These are phyloP conservation scores for Callaeas wilsoni DNA, from an alignment of 2,113 vertebrate species.

Conservation along the genomic window DNA sequence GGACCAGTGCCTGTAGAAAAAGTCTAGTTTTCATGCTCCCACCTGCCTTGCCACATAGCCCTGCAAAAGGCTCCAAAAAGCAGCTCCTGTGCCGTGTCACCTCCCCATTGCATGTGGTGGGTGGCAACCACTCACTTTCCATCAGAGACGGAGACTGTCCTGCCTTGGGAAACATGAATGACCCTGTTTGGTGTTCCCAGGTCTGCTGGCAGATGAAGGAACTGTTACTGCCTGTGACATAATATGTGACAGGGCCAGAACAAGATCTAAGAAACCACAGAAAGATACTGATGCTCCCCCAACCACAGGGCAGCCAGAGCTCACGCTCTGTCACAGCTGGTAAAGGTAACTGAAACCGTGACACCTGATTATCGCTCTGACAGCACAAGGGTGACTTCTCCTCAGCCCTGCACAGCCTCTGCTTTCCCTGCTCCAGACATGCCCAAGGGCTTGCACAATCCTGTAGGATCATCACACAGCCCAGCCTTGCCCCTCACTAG, in stretches of 20 bases:
- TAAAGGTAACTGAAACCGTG: not conserved
- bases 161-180: accelerated
- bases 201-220: not conserved
- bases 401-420: not conserved
- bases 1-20: not conserved
- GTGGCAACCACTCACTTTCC: not conserved
- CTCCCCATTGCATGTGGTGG: accelerated
- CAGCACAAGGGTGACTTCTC: accelerated
- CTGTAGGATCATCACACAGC: accelerated
- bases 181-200: not conserved
- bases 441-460: not conserved
- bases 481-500: accelerated
- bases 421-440: not conserved
- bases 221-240: not conserved
- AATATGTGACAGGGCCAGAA: not conserved
- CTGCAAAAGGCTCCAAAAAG: not conserved
- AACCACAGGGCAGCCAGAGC: not conserved
- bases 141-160: not conserved
- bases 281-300: not conserved
- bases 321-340: accelerated
- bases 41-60: not conserved
- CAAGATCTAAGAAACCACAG: constrained; percentile 47
- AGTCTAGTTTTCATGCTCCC: not conserved
- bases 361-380: not conserved
- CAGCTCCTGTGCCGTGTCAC: not conserved